A percentile compares a stretch with the other conserved stretches of the same genome.
Conservation (phyloP, 2,797 vertebrate species). For the Cirrhinus mrigala region DNA sequence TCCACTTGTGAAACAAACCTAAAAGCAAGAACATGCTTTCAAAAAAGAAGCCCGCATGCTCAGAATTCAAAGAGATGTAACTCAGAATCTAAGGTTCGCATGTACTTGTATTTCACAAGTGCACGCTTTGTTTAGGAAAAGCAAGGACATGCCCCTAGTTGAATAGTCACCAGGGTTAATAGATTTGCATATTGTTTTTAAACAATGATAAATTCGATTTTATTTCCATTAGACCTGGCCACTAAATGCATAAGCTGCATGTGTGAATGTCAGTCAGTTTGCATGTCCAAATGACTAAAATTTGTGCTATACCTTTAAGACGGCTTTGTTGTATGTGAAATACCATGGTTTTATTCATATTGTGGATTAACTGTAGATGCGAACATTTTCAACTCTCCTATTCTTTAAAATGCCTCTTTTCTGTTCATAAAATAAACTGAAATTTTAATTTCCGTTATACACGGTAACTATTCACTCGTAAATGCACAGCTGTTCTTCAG, state of each 20-base stretch:
- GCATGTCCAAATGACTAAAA: too few species aligned
- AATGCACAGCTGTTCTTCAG: neutral
- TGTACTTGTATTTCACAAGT: neutral
- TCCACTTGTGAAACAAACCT: constrained; percentile 20
- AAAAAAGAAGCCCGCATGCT: neutral
- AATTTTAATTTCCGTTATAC: neutral
- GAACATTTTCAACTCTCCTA: neutral
- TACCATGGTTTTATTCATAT: neutral
- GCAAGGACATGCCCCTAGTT: neutral
- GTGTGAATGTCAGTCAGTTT: neutral
- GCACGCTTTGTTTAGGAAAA: neutral
- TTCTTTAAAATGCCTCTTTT: neutral
- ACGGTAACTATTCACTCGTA: neutral
- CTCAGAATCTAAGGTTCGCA: neutral
- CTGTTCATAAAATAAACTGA: neutral
- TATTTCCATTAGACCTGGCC: neutral
- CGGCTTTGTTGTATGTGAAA: neutral
- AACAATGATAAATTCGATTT: too few species aligned
- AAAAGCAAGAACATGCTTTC: constrained; percentile 16
- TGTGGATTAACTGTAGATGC: neutral
- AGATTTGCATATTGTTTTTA: neutral
- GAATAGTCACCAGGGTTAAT: neutral
- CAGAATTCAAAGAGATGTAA: neutral
- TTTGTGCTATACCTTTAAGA: too few species aligned
- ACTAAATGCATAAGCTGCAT: neutral